A percentile compares a stretch with the other conserved stretches of the same genome.
Conservation (phyloP, 2,113 vertebrate species). For the Limnothrissa miodon region DNA sequence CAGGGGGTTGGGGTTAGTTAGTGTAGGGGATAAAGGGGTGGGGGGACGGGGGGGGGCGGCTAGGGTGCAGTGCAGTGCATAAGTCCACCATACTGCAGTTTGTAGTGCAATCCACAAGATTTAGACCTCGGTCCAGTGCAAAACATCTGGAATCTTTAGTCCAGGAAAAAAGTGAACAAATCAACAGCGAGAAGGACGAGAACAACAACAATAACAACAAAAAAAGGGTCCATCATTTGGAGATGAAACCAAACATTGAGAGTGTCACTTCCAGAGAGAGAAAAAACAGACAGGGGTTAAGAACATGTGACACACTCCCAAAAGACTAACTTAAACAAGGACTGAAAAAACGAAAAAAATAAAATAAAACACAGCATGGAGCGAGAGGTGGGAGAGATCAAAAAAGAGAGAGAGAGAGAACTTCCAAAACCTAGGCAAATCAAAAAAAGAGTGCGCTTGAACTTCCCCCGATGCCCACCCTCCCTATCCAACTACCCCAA, state of each 20-base stretch:
- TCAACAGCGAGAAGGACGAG: neutral
- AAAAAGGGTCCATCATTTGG: neutral
- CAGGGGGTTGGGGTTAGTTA: neutral
- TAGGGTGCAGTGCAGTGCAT: neutral
- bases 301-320: neutral
- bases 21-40: neutral
- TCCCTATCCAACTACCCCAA: slow-evolving; percentile 54
- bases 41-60: neutral
- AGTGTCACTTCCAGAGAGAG: neutral
- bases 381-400: slow-evolving; percentile 31
- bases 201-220: neutral
- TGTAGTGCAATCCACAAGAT: slow-evolving; percentile 45
- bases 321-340: neutral
- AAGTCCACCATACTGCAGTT: slow-evolving; percentile 20
- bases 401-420: slow-evolving; percentile 57
- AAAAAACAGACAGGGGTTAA: neutral
- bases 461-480: slow-evolving; percentile 51
- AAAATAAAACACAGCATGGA: neutral
- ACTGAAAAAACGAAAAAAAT: neutral
- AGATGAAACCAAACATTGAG: neutral
- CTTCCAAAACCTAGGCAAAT: slow-evolving; percentile 60
- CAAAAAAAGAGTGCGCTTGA: slow-evolving; percentile 20
- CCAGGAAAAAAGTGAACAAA: slow-evolving; percentile 3
- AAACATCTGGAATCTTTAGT: slow-evolving; percentile 36
- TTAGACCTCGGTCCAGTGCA: slow-evolving; percentile 38